Conservation (phyloP, 1,140 invertebrate species). For the Ylistrum balloti region DNA sequence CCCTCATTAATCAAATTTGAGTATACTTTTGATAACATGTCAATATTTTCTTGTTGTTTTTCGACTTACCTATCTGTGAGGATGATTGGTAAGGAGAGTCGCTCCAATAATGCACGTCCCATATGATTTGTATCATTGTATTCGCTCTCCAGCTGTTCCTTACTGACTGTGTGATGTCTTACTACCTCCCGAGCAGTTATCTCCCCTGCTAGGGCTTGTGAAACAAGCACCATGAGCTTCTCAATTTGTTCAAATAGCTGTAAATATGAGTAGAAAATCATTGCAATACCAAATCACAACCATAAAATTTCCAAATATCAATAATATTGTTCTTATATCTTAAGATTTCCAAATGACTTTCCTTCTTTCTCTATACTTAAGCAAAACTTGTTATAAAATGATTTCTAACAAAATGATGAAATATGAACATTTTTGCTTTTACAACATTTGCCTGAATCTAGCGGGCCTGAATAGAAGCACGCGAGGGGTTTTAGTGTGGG, state of each 20-base stretch:
- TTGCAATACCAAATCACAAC: too few species aligned
- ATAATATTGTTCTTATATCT: too few species aligned
- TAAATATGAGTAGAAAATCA: slow-evolving; percentile 41
- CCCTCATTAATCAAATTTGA: too few species aligned
- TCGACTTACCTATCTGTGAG: slow-evolving; percentile 75
- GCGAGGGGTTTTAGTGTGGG: too few species aligned
- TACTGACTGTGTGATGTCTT: slow-evolving; percentile 82
- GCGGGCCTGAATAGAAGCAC: too few species aligned
- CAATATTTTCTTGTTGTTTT: not conserved
- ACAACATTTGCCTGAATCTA: too few species aligned
- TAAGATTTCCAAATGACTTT: too few species aligned
- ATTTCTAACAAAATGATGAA: too few species aligned
- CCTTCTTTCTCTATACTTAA: too few species aligned
- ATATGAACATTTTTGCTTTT: too few species aligned
- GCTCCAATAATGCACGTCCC: slow-evolving; percentile 78
- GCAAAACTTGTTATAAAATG: too few species aligned
- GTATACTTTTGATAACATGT: slow-evolving; percentile 7
- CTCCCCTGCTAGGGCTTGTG: slow-evolving; percentile 88
- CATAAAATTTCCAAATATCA: too few species aligned
- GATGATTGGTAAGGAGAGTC: slow-evolving; percentile 77
- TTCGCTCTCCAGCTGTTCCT: slow-evolving; percentile 71
- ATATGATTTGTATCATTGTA: slow-evolving; percentile 72
- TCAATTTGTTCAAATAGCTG: slow-evolving; percentile 86
- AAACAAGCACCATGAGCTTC: slow-evolving; percentile 88
- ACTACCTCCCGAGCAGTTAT: slow-evolving; percentile 87